Base-by-base conservation (phyloP, 2,113 vertebrate species). In the Antigone vipio region DNA sequence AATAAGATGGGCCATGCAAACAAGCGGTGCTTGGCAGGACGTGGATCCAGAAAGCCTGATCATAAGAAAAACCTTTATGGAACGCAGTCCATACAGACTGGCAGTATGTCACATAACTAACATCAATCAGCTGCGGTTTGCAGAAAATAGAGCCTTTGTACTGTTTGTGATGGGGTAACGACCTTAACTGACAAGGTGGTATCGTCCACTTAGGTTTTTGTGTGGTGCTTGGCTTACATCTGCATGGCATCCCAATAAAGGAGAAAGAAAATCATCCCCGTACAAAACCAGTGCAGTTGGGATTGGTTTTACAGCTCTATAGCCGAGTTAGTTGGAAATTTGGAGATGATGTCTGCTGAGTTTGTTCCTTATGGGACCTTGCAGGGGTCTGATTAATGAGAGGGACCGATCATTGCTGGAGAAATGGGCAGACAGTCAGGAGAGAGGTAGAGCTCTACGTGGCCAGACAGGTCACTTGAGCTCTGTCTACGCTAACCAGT, bases 1-100 rank as follows among this genome's bases (percentile, higher is more conserved):
- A 95, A 93, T 96, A 92, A 67, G 83, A 90, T 52, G 83, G 74
- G 76, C 85, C 73, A 56, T 26, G 85, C 93, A 95, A 94, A 74
- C 52, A 78, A 95, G 92, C 2, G 0, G 34, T 56, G 67, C 40
- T 93, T 96, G 91, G 91, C 91, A 91, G 52, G 76, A 92, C 2
- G 0, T 29, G 30, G 40, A 81, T 87, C 86, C 88, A 91, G 86
- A 86, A 95, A 78, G 52, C 64, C 32, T n/a, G 42, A 68, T 85
- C 27, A 1, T 68, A 56, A 80, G 78, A 72, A 90, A 89, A 88
- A 67, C 21, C 64, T 76, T 92, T 67, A 72, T 23, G 60, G 64
- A 86, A 71, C 73, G 88, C 40, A 81, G 66, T 81, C 88, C 86
- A 49, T 66, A 72, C 10, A 19, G 60, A 64, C 58, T 93, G 73